phyloP scores from a whole-genome alignment of 2,888 invertebrate species.

The Allophyes oxyacanthae region DNA sequence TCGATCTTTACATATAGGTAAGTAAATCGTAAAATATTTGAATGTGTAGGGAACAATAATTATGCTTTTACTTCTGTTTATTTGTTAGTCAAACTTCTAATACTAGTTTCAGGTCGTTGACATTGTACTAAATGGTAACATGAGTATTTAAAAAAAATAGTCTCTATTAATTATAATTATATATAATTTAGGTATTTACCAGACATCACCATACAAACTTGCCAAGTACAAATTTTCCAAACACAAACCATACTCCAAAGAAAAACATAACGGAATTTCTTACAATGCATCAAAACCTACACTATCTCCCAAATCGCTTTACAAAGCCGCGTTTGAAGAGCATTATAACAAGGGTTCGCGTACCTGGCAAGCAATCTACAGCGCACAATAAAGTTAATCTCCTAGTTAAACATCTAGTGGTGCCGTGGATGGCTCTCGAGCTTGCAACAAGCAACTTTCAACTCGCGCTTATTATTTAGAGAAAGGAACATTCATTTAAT shows the following conservation, averaged over 20 bases:
- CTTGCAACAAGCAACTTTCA: conserved; percentile 15
- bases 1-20: too few relatives aligned
- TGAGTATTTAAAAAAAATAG: too few relatives aligned
- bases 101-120: too few relatives aligned
- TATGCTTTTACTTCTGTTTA: too few relatives aligned
- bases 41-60: too few relatives aligned
- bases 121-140: too few relatives aligned
- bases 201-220: background rate
- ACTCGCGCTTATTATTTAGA: conserved; percentile 23
- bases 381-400: conserved; percentile 79
- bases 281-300: background rate
- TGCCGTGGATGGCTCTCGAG: conserved; percentile 36
- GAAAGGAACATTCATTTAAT: conserved; percentile 18
- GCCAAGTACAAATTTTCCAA: background rate
- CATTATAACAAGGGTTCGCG: conserved; percentile 38
- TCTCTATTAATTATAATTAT: too few relatives aligned
- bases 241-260: background rate
- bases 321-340: conserved; percentile 46
- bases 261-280: too few relatives aligned
- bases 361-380: conserved; percentile 63
- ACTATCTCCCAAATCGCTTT: conserved; percentile 46
- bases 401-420: conserved; percentile 68
- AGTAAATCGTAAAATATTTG: too few relatives aligned
- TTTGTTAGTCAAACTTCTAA: too few relatives aligned
- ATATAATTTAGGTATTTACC: too few relatives aligned